These are phyloP conservation scores for Leucoptera coffeella DNA, from an alignment of 2,888 invertebrate species.

Conservation along the genomic window DNA sequence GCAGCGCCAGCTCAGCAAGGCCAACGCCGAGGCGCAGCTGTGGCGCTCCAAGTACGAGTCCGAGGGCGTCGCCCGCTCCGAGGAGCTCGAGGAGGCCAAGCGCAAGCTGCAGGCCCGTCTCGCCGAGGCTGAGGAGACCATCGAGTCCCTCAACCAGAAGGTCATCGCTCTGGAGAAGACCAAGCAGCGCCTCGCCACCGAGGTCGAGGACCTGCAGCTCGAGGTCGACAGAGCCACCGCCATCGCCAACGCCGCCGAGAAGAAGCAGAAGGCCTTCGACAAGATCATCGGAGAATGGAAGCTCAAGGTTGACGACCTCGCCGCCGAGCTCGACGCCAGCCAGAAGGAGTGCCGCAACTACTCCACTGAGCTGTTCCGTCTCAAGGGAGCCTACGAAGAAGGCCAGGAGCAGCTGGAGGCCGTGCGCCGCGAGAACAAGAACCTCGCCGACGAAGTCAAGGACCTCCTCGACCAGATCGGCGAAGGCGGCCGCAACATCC, in stretches of 20 bases:
- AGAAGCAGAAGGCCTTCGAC: constrained; percentile 99
- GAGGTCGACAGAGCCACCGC: constrained; percentile 97
- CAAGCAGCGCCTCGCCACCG: constrained; percentile 93
- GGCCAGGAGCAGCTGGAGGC: constrained; percentile 96
- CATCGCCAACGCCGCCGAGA: constrained; percentile 94
- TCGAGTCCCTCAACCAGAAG: constrained; percentile 97
- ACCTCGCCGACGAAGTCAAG: constrained; percentile 99
- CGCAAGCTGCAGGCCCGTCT: constrained; percentile 95
- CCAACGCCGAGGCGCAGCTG: constrained; percentile 93
- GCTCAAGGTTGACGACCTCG: constrained; percentile 96
- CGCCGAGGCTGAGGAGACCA: constrained; percentile 94
- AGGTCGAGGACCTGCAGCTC: constrained; percentile 95
- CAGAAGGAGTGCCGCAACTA: constrained; percentile 99
- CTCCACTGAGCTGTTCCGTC: constrained; percentile 98
- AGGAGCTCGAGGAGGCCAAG: constrained; percentile 93
- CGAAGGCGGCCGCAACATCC: constrained; percentile 99
- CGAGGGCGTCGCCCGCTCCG: constrained; percentile 91
- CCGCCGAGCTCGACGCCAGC: constrained; percentile 95
- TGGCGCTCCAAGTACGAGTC: constrained; percentile 99
- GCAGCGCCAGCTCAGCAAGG: constrained; percentile 98
- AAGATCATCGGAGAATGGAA: constrained; percentile 99
- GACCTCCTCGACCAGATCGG: constrained; percentile 99
- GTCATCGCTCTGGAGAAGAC: constrained; percentile 96
- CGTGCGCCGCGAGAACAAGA: constrained; percentile 98
- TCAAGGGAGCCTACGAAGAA: constrained; percentile 96